Evolutionary conservation across 2,888 invertebrate genomes (phyloP).

Genomic region (Meteorus colon): DNA sequence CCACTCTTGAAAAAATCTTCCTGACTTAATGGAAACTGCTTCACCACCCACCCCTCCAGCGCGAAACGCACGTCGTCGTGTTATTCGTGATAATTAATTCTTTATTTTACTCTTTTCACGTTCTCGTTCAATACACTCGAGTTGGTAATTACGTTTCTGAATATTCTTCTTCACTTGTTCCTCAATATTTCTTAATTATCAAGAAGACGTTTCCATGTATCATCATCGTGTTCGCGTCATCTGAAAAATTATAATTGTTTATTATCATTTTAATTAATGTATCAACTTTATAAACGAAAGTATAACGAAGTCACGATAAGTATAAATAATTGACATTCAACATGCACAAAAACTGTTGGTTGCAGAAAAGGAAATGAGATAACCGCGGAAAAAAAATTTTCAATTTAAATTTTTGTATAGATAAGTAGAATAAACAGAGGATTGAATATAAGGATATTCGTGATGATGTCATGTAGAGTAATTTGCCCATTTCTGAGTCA

Average conservation of each 20-base stretch:
- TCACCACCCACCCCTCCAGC: constrained; percentile 44
- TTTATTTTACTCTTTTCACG: constrained; percentile 23
- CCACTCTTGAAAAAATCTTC: constrained; percentile 52
- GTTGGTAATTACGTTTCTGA: background rate
- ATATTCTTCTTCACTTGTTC: background rate
- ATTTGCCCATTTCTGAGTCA: too few relatives aligned
- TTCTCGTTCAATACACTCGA: constrained; percentile 15
- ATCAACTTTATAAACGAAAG: too few relatives aligned
- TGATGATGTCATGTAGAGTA: too few relatives aligned
- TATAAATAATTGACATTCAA: too few relatives aligned
- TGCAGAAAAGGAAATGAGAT: too few relatives aligned
- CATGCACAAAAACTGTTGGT: too few relatives aligned
- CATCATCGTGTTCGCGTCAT: background rate
- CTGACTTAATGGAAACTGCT: constrained; percentile 44
- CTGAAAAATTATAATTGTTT: background rate
- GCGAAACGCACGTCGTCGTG: constrained; percentile 41
- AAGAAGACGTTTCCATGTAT: background rate
- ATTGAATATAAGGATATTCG: too few relatives aligned
- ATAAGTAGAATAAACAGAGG: too few relatives aligned
- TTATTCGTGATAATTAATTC: constrained; percentile 27
- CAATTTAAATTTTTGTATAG: too few relatives aligned
- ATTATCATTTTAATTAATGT: background rate
- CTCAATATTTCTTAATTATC: background rate
- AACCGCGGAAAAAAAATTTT: too few relatives aligned
- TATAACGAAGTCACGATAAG: too few relatives aligned